phyloP scores from a whole-genome alignment of 2,888 invertebrate species.

The Cloeon dipterum region DNA sequence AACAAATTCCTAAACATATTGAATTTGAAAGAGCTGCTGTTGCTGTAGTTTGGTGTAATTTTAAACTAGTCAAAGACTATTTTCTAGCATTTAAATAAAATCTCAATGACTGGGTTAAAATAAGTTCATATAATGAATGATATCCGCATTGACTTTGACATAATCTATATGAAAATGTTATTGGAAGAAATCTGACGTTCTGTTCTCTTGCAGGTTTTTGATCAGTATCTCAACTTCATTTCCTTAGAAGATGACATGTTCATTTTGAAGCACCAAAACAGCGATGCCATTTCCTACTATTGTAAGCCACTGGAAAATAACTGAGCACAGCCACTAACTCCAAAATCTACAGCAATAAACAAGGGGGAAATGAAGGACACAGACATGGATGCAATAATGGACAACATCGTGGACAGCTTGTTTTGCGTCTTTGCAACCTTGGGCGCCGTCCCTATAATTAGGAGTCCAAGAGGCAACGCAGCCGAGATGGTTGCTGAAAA shows the following conservation, averaged over 20 bases:
- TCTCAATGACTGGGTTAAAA: no score
- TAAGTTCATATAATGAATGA: no score
- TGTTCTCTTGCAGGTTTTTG: slow-evolving; percentile 67
- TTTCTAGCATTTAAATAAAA: no score
- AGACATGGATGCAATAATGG: slow-evolving; percentile 87
- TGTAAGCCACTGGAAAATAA: slow-evolving; percentile 24
- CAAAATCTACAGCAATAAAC: slow-evolving; percentile 65
- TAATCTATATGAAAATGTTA: no score
- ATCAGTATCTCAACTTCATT: slow-evolving; percentile 97
- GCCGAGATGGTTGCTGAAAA: slow-evolving; percentile 97
- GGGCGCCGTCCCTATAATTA: slow-evolving; percentile 71
- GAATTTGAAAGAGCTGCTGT: no score
- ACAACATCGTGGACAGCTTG: slow-evolving; percentile 82
- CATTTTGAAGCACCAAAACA: slow-evolving; percentile 76
- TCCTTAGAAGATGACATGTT: slow-evolving; percentile 96
- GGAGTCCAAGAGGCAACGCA: slow-evolving; percentile 85
- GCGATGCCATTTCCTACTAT: slow-evolving; percentile 80
- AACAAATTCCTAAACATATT: no score
- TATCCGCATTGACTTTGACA: no score
- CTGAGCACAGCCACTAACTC: no score
- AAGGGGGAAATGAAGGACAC: slow-evolving; percentile 81
- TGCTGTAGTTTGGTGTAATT: no score
- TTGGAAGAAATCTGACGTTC: no score
- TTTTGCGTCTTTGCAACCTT: slow-evolving; percentile 96
- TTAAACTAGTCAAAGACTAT: no score